These are phyloP conservation scores for Kryptopterus vitreolus DNA, from an alignment of 2,797 vertebrate genomes.

Conservation along the genomic window DNA sequence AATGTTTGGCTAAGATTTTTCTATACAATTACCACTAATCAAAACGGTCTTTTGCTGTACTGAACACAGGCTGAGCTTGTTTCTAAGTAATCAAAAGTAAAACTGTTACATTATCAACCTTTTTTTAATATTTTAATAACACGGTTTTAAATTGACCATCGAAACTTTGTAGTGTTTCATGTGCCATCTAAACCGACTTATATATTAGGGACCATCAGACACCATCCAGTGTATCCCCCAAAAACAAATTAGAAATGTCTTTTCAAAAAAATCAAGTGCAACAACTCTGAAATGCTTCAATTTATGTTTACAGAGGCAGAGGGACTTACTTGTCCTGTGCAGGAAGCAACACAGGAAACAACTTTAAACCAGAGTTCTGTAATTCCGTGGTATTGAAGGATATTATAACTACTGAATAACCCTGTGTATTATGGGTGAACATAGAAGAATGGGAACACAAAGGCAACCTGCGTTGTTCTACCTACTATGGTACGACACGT, in stretches of 20 bases:
- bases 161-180: neutral
- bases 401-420: neutral
- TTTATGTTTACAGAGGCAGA: slow-evolving; percentile 9
- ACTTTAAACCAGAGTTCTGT: slow-evolving; percentile 6
- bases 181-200: neutral
- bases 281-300: neutral
- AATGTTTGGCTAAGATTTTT: neutral
- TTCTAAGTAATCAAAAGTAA: neutral
- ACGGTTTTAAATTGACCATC: neutral
- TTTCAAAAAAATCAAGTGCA: neutral
- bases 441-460: neutral
- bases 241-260: neutral
- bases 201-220: neutral
- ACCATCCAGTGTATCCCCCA: neutral
- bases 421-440: neutral
- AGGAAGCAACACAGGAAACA: slow-evolving; percentile 10
- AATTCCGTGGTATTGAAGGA: neutral
- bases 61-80: neutral
- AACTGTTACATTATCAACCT: neutral
- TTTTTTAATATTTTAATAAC: neutral
- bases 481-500: neutral
- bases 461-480: neutral
- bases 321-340: neutral
- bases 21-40: neutral
- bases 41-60: neutral